Evolutionary conservation across 2,888 invertebrate genomes (phyloP).

Genomic region (Phengaris arion): DNA sequence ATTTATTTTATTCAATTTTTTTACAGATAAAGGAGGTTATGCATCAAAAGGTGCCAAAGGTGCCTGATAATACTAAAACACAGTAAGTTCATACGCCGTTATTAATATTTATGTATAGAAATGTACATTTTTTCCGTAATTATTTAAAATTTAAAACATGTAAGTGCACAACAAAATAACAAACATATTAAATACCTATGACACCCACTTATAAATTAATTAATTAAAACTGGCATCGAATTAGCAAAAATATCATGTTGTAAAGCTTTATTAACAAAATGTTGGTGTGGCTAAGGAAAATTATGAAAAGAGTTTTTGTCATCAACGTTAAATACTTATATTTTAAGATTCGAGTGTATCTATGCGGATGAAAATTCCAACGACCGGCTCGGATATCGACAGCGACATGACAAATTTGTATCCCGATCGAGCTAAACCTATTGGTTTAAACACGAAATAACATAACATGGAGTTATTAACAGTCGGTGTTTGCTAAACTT

Average conservation of each 20-base stretch:
- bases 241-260: neutral
- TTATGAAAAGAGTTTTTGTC: neutral
- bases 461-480: too few species aligned
- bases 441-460: too few species aligned
- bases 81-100: conserved; percentile 55
- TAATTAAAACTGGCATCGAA: neutral
- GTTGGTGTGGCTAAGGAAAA: neutral
- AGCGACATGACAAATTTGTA: neutral
- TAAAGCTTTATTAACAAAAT: neutral
- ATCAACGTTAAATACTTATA: conserved; percentile 6
- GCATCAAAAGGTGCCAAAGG: conserved; percentile 75
- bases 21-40: conserved; percentile 76
- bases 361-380: conserved; percentile 6
- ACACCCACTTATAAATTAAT: too few species aligned
- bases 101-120: conserved; percentile 1
- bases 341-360: neutral
- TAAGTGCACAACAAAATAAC: neutral
- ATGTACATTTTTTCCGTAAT: neutral
- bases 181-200: too few species aligned
- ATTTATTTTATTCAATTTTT: conserved; percentile 39
- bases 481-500: too few species aligned
- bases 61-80: conserved; percentile 63
- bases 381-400: conserved; percentile 3
- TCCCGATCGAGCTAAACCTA: neutral
- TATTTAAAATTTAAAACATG: neutral